Evolutionary conservation across 2,888 invertebrate genomes (phyloP), one percentile per base, ranked within the genome.

Genomic region (Aradus depressus): DNA sequence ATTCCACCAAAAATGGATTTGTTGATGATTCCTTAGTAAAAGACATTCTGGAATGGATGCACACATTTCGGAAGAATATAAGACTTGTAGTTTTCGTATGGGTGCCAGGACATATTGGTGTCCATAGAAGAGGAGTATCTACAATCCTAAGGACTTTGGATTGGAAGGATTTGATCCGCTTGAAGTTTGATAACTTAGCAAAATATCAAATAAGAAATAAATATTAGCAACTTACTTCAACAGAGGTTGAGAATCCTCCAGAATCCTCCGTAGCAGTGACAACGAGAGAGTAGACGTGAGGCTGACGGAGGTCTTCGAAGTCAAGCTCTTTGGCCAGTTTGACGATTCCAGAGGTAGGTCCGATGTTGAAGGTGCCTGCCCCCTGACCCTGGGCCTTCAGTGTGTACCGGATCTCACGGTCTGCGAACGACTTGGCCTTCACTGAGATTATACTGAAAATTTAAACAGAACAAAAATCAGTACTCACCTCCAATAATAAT

Each of bases 261-360:
- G 91, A 92, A 69, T 93, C 93, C 70, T 96, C 96, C 1, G 93
- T 93, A 22, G 93, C 93, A 3, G 90, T 92, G 47, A 95, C 91
- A 59, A 87, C 81, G 58, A 97, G 71, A 5, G 90, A 87, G 67
- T 95, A 96, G 54, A 90, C 85, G 64, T 92, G 92, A 0, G 93
- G 91, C 64, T 95, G 93, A 43, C 91, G 74, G 57, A 92, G 73
- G 70, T 96, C 95, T 72, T 98, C 97, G 66, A 92, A 97, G 72
- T 98, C 97, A 63, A 98, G 72, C 70, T 90, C 90, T 68, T 95
- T 91, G 10, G 92, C 90, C 61, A 97, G 72, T 69, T 93, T 93
- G 18, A 98, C 92, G 62, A 93, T 89, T 50, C 96, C 95, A 28
- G 90, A 89, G 18, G 88, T 86, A 2, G 90, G 87, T 0, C 91